These are phyloP conservation scores for Buceros bicornis DNA, from an alignment of 2,797 vertebrate species.

Conservation along the genomic window DNA sequence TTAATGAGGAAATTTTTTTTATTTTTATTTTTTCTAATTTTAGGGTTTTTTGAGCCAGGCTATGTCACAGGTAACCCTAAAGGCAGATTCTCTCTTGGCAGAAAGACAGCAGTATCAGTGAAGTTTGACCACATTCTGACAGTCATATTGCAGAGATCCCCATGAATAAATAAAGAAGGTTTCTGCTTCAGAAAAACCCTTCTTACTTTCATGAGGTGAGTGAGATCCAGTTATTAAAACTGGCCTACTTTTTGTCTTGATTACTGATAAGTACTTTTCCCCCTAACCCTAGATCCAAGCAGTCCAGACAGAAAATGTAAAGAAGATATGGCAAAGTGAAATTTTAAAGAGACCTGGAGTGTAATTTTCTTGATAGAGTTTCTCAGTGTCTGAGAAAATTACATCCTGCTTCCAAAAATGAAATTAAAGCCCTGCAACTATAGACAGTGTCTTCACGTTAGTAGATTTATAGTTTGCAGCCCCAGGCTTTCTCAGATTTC, in stretches of 20 bases:
- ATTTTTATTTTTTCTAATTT: not conserved
- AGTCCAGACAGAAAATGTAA: not conserved
- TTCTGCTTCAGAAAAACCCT: not conserved
- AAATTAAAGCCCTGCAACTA: not conserved
- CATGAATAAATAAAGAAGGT: not conserved
- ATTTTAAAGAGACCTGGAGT: not conserved
- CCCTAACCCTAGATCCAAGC: not conserved
- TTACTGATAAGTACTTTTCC: not conserved
- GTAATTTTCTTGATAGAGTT: not conserved
- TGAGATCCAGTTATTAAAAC: not conserved
- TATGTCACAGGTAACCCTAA: not conserved
- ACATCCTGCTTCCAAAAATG: not conserved
- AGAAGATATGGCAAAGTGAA: not conserved
- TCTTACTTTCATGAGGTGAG: not conserved
- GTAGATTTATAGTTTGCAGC: not conserved
- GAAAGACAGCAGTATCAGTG: not conserved
- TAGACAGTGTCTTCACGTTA: not conserved
- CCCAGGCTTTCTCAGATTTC: not conserved
- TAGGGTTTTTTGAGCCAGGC: not conserved
- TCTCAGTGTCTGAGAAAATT: not conserved
- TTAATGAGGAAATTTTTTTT: not conserved
- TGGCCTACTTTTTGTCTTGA: not conserved
- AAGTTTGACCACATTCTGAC: not conserved
- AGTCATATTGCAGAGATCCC: not conserved
- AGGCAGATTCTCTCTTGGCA: not conserved